These are phyloP conservation scores for Medauroidea extradentata DNA, from an alignment of 1,140 invertebrate species.

Conservation along the genomic window DNA sequence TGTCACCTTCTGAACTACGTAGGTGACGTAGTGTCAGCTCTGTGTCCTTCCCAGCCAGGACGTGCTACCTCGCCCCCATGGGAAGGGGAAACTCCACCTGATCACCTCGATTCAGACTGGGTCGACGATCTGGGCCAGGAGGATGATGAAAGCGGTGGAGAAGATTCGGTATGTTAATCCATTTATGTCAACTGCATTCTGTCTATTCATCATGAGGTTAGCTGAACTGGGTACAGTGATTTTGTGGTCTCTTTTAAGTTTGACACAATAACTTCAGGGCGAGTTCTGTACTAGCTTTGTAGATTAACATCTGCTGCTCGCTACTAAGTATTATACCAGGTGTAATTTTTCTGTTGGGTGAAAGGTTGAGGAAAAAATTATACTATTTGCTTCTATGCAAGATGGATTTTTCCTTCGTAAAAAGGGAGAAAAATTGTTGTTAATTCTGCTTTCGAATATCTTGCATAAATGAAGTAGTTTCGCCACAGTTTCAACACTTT, in stretches of 20 bases:
- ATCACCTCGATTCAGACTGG: constrained; percentile 70
- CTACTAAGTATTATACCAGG: not conserved
- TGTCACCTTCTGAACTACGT: constrained; percentile 76
- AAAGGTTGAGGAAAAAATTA: not conserved
- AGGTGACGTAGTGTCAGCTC: constrained; percentile 60
- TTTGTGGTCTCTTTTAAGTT: not conserved
- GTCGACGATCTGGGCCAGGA: constrained; percentile 69
- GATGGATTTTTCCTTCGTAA: too few species aligned
- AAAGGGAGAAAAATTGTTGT: too few species aligned
- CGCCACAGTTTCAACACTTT: too few species aligned
- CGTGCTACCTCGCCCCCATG: constrained; percentile 67
- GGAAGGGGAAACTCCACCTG: constrained; percentile 69
- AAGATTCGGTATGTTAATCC: constrained; percentile 77
- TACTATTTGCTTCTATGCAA: not conserved
- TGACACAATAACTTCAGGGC: not conserved
- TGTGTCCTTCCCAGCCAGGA: constrained; percentile 39
- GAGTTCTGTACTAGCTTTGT: too few species aligned
- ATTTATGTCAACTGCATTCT: too few species aligned
- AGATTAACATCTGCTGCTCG: too few species aligned
- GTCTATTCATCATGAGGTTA: too few species aligned
- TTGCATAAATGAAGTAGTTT: too few species aligned
- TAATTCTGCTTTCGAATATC: too few species aligned
- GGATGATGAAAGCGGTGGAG: constrained; percentile 85
- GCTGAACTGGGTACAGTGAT: too few species aligned
- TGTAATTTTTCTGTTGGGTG: not conserved